Evolutionary conservation across 1,140 invertebrate genomes (phyloP).

Genomic region (Pristionchus pacificus): DNA sequence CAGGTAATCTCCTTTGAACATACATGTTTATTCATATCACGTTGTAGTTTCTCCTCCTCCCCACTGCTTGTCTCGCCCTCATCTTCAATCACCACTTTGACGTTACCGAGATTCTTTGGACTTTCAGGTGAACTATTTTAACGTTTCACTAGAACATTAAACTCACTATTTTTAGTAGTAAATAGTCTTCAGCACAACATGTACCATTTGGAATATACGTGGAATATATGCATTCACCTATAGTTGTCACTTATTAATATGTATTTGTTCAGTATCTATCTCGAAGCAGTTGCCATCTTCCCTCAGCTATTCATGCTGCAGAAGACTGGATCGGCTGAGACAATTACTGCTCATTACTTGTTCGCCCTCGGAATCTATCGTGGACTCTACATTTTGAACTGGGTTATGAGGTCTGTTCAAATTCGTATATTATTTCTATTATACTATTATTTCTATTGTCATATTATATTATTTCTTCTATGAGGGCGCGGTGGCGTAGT

Average conservation of each 20-base stretch:
- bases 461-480: no score
- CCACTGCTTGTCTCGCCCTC: slow-evolving; percentile 77
- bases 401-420: slow-evolving; percentile 87
- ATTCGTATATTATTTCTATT: no score
- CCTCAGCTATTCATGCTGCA: slow-evolving; percentile 97
- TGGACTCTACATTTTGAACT: slow-evolving; percentile 91
- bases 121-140: slow-evolving; percentile 24
- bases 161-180: no score
- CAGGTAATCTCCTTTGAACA: no score
- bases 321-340: slow-evolving; percentile 97
- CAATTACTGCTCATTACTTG: slow-evolving; percentile 97
- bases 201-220: no score
- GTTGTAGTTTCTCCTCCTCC: slow-evolving; percentile 75
- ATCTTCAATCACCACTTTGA: slow-evolving; percentile 90
- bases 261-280: slow-evolving; percentile 71
- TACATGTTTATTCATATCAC: no score
- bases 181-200: no score
- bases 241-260: background rate
- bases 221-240: background rate
- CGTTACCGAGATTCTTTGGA: slow-evolving; percentile 72
- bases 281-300: slow-evolving; percentile 95
- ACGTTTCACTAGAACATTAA: background rate
- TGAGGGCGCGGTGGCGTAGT: no score
- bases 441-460: no score
- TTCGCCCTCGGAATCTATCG: slow-evolving; percentile 90